Conservation (phyloP, 2,888 invertebrate species). For the Homarus gammarus region DNA sequence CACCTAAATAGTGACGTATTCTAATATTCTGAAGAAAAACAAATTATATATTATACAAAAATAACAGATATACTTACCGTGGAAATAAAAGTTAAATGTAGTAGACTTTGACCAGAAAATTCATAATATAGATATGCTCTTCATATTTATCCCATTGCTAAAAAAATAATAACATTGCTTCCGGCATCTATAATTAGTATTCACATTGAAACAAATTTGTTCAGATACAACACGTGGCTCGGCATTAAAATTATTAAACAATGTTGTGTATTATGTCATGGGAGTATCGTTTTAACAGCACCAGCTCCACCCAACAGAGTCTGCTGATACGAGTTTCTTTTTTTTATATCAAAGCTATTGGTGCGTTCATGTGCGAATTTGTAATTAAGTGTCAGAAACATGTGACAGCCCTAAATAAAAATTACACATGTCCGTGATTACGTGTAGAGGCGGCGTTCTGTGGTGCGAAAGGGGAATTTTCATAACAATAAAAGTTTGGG, state of each 20-base stretch:
- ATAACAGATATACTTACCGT: no score
- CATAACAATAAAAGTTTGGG: no score
- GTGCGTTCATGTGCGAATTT: conserved; percentile 8
- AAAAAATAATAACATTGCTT: not conserved
- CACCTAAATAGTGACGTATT: no score
- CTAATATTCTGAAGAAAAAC: no score
- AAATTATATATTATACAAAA: no score
- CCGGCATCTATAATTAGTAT: not conserved
- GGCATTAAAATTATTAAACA: not conserved
- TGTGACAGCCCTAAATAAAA: not conserved
- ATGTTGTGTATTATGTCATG: not conserved
- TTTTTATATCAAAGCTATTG: not conserved
- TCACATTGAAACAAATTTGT: not conserved
- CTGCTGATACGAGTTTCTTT: not conserved
- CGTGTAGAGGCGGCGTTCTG: not conserved
- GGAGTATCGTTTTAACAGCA: not conserved
- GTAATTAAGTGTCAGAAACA: conserved; percentile 8
- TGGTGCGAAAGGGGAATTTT: no score
- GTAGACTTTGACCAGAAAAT: no score
- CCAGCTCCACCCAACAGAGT: no score
- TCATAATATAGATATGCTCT: no score
- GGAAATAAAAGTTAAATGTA: no score
- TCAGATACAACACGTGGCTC: not conserved
- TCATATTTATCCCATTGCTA: no score
- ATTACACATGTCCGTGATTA: not conserved